Conservation (phyloP, 2,113 vertebrate genomes). For the Dipodomys merriami region DNA sequence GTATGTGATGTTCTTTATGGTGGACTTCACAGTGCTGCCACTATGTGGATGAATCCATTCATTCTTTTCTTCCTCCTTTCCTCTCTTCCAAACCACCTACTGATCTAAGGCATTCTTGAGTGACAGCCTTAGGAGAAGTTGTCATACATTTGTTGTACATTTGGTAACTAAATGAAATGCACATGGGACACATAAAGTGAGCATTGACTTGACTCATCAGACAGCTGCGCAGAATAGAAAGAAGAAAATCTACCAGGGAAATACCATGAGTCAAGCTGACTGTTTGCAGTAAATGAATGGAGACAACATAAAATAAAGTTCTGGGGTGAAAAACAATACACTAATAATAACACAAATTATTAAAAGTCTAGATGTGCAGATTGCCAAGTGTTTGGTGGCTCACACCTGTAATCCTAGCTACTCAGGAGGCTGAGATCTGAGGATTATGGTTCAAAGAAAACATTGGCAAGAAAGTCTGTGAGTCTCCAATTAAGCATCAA, state of each 20-base stretch:
- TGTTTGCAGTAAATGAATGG: neutral
- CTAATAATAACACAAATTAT: neutral
- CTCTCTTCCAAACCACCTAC: constrained; percentile 52
- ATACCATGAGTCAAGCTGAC: neutral
- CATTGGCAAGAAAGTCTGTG: too few relatives aligned
- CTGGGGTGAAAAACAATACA: neutral
- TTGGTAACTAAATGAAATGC: constrained; percentile 14
- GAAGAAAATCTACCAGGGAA: neutral
- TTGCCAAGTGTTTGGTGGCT: too few relatives aligned
- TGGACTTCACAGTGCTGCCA: neutral
- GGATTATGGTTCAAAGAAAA: too few relatives aligned
- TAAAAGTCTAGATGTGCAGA: neutral
- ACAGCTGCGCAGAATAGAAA: neutral
- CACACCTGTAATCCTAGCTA: too few relatives aligned
- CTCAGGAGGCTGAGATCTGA: too few relatives aligned
- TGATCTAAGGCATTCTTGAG: constrained; percentile 49
- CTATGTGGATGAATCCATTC: constrained; percentile 22
- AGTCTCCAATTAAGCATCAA: too few relatives aligned
- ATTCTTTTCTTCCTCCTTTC: constrained; percentile 42
- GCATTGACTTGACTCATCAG: neutral
- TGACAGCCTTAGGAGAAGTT: neutral
- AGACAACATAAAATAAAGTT: constrained; percentile 1
- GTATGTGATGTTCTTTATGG: neutral
- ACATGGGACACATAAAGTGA: constrained; percentile 47
- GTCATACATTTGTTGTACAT: neutral